Conservation (phyloP, 1,140 invertebrate species). For the Diabrotica undecimpunctata region DNA sequence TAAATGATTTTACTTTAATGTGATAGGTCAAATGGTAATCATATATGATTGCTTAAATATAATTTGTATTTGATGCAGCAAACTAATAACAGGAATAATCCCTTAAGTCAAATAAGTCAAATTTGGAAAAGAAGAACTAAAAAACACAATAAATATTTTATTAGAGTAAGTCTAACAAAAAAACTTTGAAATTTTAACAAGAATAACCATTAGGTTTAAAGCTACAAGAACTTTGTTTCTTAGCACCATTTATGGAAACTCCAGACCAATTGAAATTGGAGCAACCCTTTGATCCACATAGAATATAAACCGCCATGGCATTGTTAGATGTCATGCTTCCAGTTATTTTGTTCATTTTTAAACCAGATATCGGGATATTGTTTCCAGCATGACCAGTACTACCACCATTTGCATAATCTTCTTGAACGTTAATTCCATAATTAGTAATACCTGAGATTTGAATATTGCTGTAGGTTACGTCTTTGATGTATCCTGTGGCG, state of each 20-base stretch:
- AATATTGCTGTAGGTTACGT: slow-evolving; percentile 27
- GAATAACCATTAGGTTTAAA: slow-evolving; percentile 12
- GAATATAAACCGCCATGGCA: slow-evolving; percentile 23
- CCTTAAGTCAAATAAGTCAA: too few species aligned
- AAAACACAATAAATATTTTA: too few species aligned
- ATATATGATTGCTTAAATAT: too few species aligned
- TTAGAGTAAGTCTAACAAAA: too few species aligned
- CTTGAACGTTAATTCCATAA: slow-evolving; percentile 26
- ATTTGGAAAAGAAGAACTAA: too few species aligned
- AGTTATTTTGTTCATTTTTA: slow-evolving; percentile 8
- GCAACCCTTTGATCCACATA: slow-evolving; percentile 25
- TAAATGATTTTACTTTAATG: too few species aligned
- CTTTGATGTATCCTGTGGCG: slow-evolving; percentile 16
- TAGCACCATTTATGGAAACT: slow-evolving; percentile 16
- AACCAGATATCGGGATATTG: slow-evolving; percentile 27
- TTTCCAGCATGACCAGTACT: slow-evolving; percentile 21
- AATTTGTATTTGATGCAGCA: too few species aligned
- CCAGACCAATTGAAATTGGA: slow-evolving; percentile 23
- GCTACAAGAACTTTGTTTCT: slow-evolving; percentile 19
- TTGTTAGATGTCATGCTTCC: slow-evolving; percentile 23
- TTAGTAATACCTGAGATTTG: slow-evolving; percentile 22
- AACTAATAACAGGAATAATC: too few species aligned
- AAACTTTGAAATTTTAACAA: neutral
- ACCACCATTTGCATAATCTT: slow-evolving; percentile 25
- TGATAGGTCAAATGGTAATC: too few species aligned